Conservation (phyloP, 2,797 vertebrate genomes). For the Typhlichthys subterraneus region DNA sequence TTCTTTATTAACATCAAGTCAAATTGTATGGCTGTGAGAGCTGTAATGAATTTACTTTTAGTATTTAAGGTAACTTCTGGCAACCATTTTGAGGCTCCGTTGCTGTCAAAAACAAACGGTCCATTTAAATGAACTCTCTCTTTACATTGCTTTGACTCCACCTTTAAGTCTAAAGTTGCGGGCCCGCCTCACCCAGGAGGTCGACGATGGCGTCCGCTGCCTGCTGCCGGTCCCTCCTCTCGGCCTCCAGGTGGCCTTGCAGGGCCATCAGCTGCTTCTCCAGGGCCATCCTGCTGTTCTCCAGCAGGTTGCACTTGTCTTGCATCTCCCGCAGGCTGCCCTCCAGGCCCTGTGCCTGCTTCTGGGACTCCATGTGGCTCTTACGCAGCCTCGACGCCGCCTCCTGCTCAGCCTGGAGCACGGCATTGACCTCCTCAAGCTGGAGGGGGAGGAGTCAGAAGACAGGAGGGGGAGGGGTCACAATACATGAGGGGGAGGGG, state of each 20-base stretch:
- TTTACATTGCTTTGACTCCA: too few relatives aligned
- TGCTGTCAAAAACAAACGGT: too few relatives aligned
- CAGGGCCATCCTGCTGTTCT: slow-evolving; percentile 85
- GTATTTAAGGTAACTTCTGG: too few relatives aligned
- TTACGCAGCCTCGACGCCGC: slow-evolving; percentile 85
- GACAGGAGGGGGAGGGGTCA: not conserved
- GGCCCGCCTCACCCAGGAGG: slow-evolving; percentile 85
- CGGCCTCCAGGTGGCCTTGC: slow-evolving; percentile 88
- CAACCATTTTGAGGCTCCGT: too few relatives aligned
- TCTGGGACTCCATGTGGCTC: slow-evolving; percentile 88
- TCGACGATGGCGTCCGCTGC: slow-evolving; percentile 87
- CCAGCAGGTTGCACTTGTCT: slow-evolving; percentile 86
- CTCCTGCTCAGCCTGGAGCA: slow-evolving; percentile 87
- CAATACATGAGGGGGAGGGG: not conserved
- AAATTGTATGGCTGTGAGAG: too few relatives aligned
- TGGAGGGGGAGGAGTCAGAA: slow-evolving; percentile 43
- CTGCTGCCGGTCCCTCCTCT: slow-evolving; percentile 83
- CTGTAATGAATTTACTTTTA: too few relatives aligned
- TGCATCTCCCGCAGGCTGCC: slow-evolving; percentile 86
- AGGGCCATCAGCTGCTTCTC: slow-evolving; percentile 89
- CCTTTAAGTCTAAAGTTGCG: not conserved
- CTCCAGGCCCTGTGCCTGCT: slow-evolving; percentile 90
- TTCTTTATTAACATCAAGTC: too few relatives aligned
- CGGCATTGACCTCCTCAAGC: slow-evolving; percentile 87
- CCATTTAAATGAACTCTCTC: too few relatives aligned